Evolutionary conservation across 2,113 vertebrate species (phyloP).

Genomic region (Climacteris rufus): DNA sequence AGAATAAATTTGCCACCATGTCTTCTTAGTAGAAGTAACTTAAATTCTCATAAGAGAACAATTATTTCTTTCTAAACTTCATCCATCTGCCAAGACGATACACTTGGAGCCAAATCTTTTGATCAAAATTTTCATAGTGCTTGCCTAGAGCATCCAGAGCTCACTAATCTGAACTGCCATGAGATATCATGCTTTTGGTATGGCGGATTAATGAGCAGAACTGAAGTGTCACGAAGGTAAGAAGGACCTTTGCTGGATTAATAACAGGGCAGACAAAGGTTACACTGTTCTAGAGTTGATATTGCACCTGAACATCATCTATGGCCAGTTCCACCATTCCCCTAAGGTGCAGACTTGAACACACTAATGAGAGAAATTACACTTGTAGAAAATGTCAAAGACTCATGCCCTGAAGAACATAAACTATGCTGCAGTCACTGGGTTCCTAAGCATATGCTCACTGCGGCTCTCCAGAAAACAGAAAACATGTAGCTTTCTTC

Average conservation of each 20-base stretch:
- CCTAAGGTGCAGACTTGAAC: background rate
- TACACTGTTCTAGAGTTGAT: background rate
- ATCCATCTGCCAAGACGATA: background rate
- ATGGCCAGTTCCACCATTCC: background rate
- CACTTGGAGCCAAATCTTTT: background rate
- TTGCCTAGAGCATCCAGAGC: background rate
- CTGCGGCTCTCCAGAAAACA: background rate
- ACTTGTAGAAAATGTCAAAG: background rate
- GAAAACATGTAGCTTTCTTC: fast-evolving
- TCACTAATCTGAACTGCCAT: background rate
- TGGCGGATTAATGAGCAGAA: background rate
- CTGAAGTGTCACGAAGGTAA: background rate
- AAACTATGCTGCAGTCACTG: fast-evolving
- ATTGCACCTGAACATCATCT: background rate
- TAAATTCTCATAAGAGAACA: background rate
- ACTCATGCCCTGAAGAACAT: background rate
- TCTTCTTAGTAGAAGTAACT: background rate
- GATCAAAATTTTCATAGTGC: background rate
- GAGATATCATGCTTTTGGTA: background rate
- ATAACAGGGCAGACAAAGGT: background rate
- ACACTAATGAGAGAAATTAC: background rate
- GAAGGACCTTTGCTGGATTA: background rate
- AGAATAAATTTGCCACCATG: background rate
- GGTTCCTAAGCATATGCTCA: background rate
- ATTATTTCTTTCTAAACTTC: background rate